Evolutionary conservation across 2,113 vertebrate species (phyloP).

Genomic region (Tragelaphus scriptus): DNA sequence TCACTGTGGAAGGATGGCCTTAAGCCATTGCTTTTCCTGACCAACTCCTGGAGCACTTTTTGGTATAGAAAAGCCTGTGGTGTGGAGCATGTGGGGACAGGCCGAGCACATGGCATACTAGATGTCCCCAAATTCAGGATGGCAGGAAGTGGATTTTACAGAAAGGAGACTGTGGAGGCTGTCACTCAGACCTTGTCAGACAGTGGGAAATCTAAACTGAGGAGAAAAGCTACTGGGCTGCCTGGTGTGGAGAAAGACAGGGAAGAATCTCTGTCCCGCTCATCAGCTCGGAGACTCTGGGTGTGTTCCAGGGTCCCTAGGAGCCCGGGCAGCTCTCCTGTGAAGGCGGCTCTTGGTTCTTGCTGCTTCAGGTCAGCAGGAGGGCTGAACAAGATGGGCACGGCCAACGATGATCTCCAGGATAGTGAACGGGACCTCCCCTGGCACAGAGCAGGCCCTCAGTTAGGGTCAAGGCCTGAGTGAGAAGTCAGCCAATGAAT

Average conservation of each 20-base stretch:
- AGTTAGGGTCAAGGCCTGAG: rapidly evolving
- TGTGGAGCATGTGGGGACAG: too few relatives aligned
- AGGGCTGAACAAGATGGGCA: not conserved
- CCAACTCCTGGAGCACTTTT: not conserved
- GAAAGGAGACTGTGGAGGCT: rapidly evolving
- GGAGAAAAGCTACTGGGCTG: not conserved
- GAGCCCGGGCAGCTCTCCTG: not conserved
- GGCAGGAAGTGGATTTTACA: not conserved
- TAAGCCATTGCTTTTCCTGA: not conserved
- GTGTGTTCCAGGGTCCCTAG: not conserved
- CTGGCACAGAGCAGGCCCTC: not conserved
- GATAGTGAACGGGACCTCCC: not conserved
- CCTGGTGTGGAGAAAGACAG: not conserved
- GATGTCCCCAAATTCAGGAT: not conserved
- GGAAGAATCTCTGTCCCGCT: not conserved
- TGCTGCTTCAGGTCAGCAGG: not conserved
- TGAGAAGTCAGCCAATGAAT: not conserved
- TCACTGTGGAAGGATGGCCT: not conserved
- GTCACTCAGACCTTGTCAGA: not conserved
- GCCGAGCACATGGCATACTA: not conserved
- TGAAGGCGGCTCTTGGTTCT: not conserved
- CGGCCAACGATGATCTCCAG: rapidly evolving
- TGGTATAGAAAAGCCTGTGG: not conserved
- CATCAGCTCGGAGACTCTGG: rapidly evolving
- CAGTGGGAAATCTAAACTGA: rapidly evolving